phyloP scores from a whole-genome alignment of 2,113 vertebrate species.

The Corydoras maculifer region DNA sequence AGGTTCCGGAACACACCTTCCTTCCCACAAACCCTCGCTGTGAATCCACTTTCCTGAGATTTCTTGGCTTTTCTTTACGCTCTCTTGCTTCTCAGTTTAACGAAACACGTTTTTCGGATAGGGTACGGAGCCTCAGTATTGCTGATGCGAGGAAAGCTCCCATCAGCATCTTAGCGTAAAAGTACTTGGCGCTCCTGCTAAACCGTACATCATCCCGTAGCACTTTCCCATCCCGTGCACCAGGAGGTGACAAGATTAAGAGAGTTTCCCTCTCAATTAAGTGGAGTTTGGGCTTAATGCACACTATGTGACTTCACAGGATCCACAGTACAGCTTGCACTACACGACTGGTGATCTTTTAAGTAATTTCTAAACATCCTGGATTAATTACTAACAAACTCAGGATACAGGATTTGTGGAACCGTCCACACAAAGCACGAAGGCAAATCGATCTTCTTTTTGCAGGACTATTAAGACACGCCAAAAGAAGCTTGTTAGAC shows the following conservation, averaged over 20 bases:
- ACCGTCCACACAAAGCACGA: too few species aligned
- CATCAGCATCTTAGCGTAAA: conserved; percentile 7
- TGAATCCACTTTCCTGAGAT: conserved; percentile 24
- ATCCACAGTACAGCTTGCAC: too few species aligned
- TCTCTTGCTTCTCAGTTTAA: conserved; percentile 1
- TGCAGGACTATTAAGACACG: too few species aligned
- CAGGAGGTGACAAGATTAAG: neutral
- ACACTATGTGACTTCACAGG: neutral
- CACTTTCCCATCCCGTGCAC: neutral
- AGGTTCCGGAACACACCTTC: conserved; percentile 12
- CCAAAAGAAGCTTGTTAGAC: too few species aligned
- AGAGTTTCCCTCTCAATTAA: neutral
- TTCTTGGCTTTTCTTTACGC: neutral
- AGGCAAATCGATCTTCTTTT: too few species aligned
- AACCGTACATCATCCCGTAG: neutral
- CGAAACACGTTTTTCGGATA: conserved; percentile 10
- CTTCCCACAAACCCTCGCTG: conserved; percentile 18
- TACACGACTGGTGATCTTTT: too few species aligned
- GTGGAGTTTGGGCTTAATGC: neutral
- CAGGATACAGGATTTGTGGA: too few species aligned
- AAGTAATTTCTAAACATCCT: too few species aligned
- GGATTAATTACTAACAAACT: too few species aligned
- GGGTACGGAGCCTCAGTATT: conserved; percentile 21
- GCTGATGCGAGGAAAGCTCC: conserved; percentile 27
- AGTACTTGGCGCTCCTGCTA: neutral